These are phyloP conservation scores for Geococcyx californianus DNA, from an alignment of 2,113 vertebrate genomes.

Conservation along the genomic window DNA sequence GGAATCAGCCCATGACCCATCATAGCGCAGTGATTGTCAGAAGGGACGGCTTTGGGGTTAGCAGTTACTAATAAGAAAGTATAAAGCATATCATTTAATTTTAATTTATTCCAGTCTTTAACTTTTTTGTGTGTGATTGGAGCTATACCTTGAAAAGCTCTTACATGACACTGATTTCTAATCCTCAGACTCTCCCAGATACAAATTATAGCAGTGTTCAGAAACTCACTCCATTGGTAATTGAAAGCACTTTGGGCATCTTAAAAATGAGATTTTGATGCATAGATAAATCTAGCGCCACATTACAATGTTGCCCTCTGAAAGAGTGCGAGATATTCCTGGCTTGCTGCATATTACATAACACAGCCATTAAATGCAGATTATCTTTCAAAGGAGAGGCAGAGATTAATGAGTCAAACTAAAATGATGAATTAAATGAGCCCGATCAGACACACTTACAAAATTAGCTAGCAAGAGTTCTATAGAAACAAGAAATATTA, in stretches of 20 bases:
- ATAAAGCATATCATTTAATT: slow-evolving; percentile 12
- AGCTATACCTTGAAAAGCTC: background rate
- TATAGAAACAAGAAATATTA: slow-evolving; percentile 57
- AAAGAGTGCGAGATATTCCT: slow-evolving; percentile 36
- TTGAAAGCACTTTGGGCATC: slow-evolving; percentile 48
- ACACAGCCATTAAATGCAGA: slow-evolving; percentile 68
- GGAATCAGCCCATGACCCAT: background rate
- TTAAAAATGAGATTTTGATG: slow-evolving; percentile 65
- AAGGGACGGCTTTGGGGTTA: background rate
- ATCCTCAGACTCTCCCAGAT: background rate
- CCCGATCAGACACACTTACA: slow-evolving; percentile 51
- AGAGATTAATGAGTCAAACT: slow-evolving; percentile 77
- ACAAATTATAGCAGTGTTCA: slow-evolving; percentile 21
- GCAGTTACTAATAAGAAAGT: slow-evolving; percentile 13
- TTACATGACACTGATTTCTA: slow-evolving; percentile 25
- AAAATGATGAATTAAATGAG: slow-evolving; percentile 71
- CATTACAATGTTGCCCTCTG: slow-evolving; percentile 38
- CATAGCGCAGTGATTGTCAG: background rate
- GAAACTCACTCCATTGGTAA: slow-evolving; percentile 43
- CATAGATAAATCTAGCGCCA: slow-evolving; percentile 43
- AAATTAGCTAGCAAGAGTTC: slow-evolving; percentile 60
- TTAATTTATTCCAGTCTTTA: slow-evolving; percentile 15
- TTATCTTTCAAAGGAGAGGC: slow-evolving; percentile 71
- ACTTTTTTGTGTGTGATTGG: background rate
- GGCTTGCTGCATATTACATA: slow-evolving; percentile 69